Evolutionary conservation across 2,113 vertebrate genomes (phyloP).

Genomic region (Eudyptes chrysolophus): DNA sequence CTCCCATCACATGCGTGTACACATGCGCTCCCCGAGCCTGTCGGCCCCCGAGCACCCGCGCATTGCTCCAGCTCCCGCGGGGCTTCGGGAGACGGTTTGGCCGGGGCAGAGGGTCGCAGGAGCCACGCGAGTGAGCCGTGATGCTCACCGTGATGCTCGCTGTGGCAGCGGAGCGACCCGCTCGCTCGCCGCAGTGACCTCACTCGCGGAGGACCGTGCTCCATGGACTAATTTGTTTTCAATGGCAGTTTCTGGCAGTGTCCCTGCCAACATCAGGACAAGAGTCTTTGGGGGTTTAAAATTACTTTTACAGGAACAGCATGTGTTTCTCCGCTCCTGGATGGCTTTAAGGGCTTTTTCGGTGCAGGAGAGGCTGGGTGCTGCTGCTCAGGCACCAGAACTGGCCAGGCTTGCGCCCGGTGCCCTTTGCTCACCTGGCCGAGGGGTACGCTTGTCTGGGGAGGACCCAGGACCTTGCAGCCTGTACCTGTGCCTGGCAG

Average conservation of each 20-base stretch:
- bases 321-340: neutral
- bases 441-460: fast-evolving
- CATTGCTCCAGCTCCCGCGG: fast-evolving
- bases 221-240: fast-evolving
- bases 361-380: neutral
- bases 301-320: neutral
- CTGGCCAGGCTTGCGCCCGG: fast-evolving
- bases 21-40: fast-evolving
- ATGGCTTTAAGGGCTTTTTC: neutral
- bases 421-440: neutral
- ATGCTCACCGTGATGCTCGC: neutral
- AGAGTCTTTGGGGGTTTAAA: neutral
- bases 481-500: fast-evolving
- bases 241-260: neutral
- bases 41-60: fast-evolving
- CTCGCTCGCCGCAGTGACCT: neutral
- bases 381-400: neutral
- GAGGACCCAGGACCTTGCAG: too few relatives aligned
- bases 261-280: neutral
- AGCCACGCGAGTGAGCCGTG: fast-evolving
- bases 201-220: fast-evolving
- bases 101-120: fast-evolving
- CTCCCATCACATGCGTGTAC: fast-evolving
- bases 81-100: fast-evolving
- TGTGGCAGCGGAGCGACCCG: fast-evolving